Conservation (phyloP, 2,888 invertebrate genomes). For the Allygus modestus region DNA sequence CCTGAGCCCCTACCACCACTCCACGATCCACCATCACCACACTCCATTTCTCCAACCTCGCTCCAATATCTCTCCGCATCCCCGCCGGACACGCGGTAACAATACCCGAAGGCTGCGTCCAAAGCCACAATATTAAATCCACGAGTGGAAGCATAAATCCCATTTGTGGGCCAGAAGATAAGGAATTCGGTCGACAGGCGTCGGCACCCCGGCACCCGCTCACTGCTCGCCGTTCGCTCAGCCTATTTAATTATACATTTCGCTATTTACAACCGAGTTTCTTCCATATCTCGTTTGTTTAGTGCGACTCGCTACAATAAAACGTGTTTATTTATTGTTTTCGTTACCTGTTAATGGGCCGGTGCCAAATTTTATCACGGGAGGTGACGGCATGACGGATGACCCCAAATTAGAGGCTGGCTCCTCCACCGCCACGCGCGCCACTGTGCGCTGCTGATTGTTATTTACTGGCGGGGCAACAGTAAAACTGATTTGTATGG, state of each 20-base stretch:
- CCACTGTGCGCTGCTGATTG: slow-evolving; percentile 40
- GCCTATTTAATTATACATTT: slow-evolving; percentile 48
- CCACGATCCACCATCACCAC: too few relatives aligned
- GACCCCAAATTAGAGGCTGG: slow-evolving; percentile 19
- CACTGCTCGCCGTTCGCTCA: too few relatives aligned
- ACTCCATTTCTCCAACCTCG: too few relatives aligned
- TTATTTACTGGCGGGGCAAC: slow-evolving; percentile 21
- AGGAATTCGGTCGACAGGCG: slow-evolving; percentile 19
- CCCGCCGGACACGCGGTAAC: neutral
- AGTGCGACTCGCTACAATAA: slow-evolving; percentile 29
- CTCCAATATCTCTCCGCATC: too few relatives aligned
- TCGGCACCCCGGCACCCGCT: neutral
- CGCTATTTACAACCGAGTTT: slow-evolving; percentile 28
- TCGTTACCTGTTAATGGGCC: slow-evolving; percentile 47
- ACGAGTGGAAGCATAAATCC: slow-evolving; percentile 32
- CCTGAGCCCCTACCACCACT: too few relatives aligned
- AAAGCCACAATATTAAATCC: slow-evolving; percentile 34
- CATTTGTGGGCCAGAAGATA: slow-evolving; percentile 23
- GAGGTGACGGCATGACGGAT: slow-evolving; percentile 17
- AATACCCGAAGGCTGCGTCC: slow-evolving; percentile 17
- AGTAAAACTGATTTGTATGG: slow-evolving; percentile 2
- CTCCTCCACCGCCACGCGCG: slow-evolving; percentile 20
- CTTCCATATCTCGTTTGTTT: slow-evolving; percentile 50
- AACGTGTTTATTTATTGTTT: slow-evolving; percentile 41
- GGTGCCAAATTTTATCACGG: slow-evolving; percentile 50